Percentiles rank a stretch among this genome's conserved stretches.
Conservation (phyloP, 2,888 invertebrate species). For the Drosophila nr. fundita region DNA sequence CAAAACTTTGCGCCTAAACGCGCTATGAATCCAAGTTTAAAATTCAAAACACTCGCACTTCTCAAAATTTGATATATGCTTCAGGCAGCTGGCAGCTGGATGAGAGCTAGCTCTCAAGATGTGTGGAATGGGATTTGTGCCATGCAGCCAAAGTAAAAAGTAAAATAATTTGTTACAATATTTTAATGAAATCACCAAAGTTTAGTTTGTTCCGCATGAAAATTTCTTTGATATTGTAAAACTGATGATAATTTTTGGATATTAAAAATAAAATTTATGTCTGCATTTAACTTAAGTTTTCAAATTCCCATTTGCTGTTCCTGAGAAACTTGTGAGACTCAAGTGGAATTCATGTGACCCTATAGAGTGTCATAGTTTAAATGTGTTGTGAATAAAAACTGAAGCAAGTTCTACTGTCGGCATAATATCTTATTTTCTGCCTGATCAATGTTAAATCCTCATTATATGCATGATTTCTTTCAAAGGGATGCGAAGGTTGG, state of each 20-base stretch:
- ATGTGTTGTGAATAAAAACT: background rate
- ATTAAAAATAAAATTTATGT: background rate
- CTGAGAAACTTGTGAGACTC: background rate
- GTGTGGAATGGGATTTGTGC: background rate
- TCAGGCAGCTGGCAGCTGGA: background rate
- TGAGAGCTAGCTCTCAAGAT: background rate
- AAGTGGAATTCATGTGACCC: background rate
- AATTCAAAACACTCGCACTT: slow-evolving; percentile 27
- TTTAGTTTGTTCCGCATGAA: background rate
- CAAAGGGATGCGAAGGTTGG: background rate
- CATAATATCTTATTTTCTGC: background rate
- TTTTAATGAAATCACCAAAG: background rate
- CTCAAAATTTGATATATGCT: slow-evolving; percentile 6
- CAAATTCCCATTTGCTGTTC: background rate
- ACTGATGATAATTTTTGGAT: background rate
- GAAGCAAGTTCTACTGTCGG: background rate
- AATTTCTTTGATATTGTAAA: background rate
- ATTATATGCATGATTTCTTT: background rate
- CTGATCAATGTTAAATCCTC: background rate
- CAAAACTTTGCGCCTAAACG: slow-evolving; percentile 66
- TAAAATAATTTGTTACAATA: background rate
- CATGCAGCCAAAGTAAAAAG: background rate
- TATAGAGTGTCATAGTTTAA: background rate
- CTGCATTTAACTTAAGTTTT: background rate
- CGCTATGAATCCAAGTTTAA: slow-evolving; percentile 61